Base-by-base conservation (phyloP, 2,888 invertebrate species). In the Volucella zonaria region DNA sequence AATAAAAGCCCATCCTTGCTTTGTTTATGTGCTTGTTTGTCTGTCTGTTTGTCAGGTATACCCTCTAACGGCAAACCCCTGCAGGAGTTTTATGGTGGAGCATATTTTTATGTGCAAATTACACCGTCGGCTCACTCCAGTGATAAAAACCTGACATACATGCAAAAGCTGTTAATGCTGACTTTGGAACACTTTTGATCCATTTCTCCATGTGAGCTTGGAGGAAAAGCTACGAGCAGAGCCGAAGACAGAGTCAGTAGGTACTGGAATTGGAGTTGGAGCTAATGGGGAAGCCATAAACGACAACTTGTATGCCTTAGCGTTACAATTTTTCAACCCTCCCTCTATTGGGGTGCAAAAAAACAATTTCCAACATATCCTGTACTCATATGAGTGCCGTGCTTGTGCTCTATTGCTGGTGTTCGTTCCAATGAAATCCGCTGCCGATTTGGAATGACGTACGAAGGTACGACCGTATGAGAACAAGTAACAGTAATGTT, bases 361-460 rank as follows among this genome's bases (percentile, higher is more conserved):
- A 80, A 80, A 76, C 76, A 79, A 83, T 83, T 73, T 76, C 76
- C 73, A 85, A 81, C 85, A 85, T 85, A 80, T 80, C 70, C 79
- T 85, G 61, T 61, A 31, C 31, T 31, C 31, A 31, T 31, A 31
- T 6, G 31, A 31, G 56, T 71, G 54, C 52, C 11, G 2, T 11
- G 38, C 11, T 56, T 10, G 58, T 62, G 45, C 64, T 31, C 59
- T 49, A 58, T 61, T 74, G 67, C 67, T 74, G 80, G 56, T 80
- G 67, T 61, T 31, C 64, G 14, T 18, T 40, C 58, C 43, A 66
- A 64, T 52, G 59, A 66, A 71, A 58, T 78, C 56, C 71, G 52
- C 56, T 66, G 64, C 62, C 77, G 68, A 62, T 62, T 51, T 56
- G 66, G 61, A 38, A n/a, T 75, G 62, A 51, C 58, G 8, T 78